Evolutionary conservation across 1,140 invertebrate species (phyloP), one percentile per base, ranked within the genome.

Genomic region (Homalodisca vitripennis): DNA sequence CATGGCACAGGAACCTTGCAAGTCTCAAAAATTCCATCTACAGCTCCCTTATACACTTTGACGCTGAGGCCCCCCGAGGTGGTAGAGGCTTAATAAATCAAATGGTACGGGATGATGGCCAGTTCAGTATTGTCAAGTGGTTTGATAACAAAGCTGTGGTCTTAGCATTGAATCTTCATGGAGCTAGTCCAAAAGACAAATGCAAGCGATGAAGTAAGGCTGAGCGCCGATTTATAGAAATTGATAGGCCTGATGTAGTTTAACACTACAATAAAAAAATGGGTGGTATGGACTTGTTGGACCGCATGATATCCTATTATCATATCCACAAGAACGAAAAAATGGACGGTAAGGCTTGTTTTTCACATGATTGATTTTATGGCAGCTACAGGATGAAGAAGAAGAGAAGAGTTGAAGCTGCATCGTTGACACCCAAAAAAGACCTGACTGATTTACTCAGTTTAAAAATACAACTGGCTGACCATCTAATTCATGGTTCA

Each of bases 221-320:
- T n/a, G n/a, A n/a, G n/a, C n/a, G n/a, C 60, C 53, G 66, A n/a
- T 27, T 67, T 27, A 31, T 29, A 13, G 55, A 27, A 3, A 22
- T 30, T 29, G 26, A 22, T 20, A 1, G 60, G 29, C 55, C 20
- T 24, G 12, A 20, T 13, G 22, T 71, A 46, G 57, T 64, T 24
- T 20, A 69, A 69, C 22, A 69, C 2, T 68, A 73, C 67, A 72
- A 73, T 24, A 27, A 17, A 57, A 51, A 63, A 14, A 72, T 73
- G 67, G 70, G 70, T 22, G 72, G 72, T 12, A 63, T 72, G 3
- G 70, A 72, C 31, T 46, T 70, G 17, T 47, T 72, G 14, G 68
- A 72, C 20, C 29, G 60, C 24, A 51, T 51, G 48, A 31, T 73
- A 13, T 68, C 71, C n/a, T 64, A 41, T 32, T 73, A 73, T 68